Evolutionary conservation across 2,113 vertebrate species (phyloP), one percentile per base, ranked within the genome.

Genomic region (Pygoscelis adeliae): DNA sequence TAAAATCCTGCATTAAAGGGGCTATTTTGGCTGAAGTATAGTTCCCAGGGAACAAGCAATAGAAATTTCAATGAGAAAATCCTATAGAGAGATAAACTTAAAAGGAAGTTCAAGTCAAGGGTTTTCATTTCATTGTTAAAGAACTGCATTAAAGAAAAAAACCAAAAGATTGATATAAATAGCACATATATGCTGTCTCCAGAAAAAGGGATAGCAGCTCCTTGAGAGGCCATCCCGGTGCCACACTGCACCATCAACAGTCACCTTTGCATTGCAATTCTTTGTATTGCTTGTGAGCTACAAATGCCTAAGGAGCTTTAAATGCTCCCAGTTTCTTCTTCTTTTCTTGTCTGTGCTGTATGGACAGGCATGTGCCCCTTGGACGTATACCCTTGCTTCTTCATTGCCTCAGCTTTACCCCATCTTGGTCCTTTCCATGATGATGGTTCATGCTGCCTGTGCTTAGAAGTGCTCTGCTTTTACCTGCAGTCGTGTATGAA

Each of bases 1-100:
- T 83, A 71, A 77, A 95, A 87, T 67, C 79, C 56, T 78, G 26
- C 30, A 34, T 85, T 92, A 76, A 89, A 88, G 32, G 34, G 11
- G 15, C 2, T 10, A 1, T 90, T 91, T 70, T 70, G 34, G 18
- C 29, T 73, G 56, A 46, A 46, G 6, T 29, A 46, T 50, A 89
- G 25, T n/a, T 83, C 53, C 52, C 20, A 66, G 46, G 40, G 82
- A 83, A 29, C 10, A 92, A 80, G 30, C 5, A 53, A n/a, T 9
- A 40, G 21, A 49, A 56, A 85, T 69, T 44, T 76, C 9, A 34
- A 69, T 36, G 36, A 38, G 6, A 82, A 91, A 85, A 73, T 61
- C 30, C 14, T 26, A 17, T 6, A 7, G 40, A 82, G 46, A 78
- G 13, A n/a, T 10, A 83, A 79, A 77, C 5, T 49, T 53, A 27